These are phyloP conservation scores for Drosophila paulistorum DNA, from an alignment of 1,140 invertebrate genomes.

Conservation along the genomic window DNA sequence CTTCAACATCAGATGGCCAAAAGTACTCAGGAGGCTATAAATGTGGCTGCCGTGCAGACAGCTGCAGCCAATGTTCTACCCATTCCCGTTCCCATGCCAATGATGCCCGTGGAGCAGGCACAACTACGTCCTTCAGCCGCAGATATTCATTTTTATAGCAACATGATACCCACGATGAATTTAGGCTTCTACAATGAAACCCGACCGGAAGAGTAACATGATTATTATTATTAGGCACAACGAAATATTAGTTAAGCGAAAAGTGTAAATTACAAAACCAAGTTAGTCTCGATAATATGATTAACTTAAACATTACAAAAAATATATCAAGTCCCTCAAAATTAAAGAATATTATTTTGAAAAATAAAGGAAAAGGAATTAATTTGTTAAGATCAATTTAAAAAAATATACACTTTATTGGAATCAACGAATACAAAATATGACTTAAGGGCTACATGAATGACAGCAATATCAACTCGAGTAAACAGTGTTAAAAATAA, in stretches of 20 bases:
- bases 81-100: slow-evolving; percentile 9
- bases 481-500: no score
- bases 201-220: slow-evolving; percentile 60
- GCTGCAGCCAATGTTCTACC: slow-evolving; percentile 1
- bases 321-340: no score
- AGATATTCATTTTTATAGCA: slow-evolving; percentile 73
- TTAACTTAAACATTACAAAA: no score
- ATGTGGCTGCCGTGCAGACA: slow-evolving; percentile 38
- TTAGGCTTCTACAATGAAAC: slow-evolving; percentile 79
- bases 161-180: slow-evolving; percentile 80
- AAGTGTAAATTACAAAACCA: neutral
- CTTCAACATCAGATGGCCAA: slow-evolving; percentile 69
- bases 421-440: no score
- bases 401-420: no score
- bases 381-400: no score
- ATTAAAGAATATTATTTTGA: no score
- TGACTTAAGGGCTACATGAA: no score
- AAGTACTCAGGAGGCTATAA: slow-evolving; percentile 62
- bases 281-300: no score
- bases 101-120: slow-evolving; percentile 14
- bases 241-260: slow-evolving; percentile 2
- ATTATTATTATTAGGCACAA: neutral
- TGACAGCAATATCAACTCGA: no score
- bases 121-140: slow-evolving; percentile 55
- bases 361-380: no score